Evolutionary conservation across 1,140 invertebrate species (phyloP).

Genomic region (Monomorium pharaonis): DNA sequence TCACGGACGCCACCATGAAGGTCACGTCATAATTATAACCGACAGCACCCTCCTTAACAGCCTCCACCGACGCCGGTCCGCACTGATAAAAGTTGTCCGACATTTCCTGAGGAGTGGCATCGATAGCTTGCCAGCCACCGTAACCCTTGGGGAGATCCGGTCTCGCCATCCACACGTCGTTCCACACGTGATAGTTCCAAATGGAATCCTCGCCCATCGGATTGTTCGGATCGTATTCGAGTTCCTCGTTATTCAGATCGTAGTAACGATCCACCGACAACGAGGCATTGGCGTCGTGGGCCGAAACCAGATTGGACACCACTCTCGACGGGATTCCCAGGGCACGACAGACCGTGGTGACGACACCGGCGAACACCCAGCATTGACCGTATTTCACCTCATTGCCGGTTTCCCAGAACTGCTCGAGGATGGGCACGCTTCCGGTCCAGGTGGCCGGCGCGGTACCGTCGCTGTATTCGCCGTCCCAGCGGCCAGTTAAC

Average conservation of each 20-base stretch:
- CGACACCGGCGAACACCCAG: slow-evolving; percentile 89
- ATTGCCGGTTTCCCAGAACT: slow-evolving; percentile 84
- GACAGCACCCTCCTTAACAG: slow-evolving; percentile 87
- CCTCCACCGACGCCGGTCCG: slow-evolving; percentile 88
- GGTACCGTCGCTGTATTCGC: slow-evolving; percentile 87
- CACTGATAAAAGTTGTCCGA: slow-evolving; percentile 86
- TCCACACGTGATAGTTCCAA: slow-evolving; percentile 91
- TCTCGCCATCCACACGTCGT: slow-evolving; percentile 90
- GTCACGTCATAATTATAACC: slow-evolving; percentile 87
- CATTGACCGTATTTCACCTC: slow-evolving; percentile 89
- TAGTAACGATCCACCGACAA: slow-evolving; percentile 88
- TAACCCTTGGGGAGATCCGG: slow-evolving; percentile 87
- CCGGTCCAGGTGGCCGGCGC: slow-evolving; percentile 87
- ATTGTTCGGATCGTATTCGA: slow-evolving; percentile 79
- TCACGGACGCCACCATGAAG: slow-evolving; percentile 89
- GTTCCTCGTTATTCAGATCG: slow-evolving; percentile 83
- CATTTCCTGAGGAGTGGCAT: slow-evolving; percentile 87
- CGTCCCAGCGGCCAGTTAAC: slow-evolving; percentile 88
- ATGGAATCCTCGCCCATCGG: slow-evolving; percentile 75
- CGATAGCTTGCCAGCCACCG: slow-evolving; percentile 88
- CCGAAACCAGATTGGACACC: slow-evolving; percentile 88
- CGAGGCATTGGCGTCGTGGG: slow-evolving; percentile 87
- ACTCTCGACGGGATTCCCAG: slow-evolving; percentile 87
- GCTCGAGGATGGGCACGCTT: slow-evolving; percentile 86
- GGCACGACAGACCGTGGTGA: slow-evolving; percentile 87